Evolutionary conservation across 2,113 vertebrate genomes (phyloP).

Genomic region (Corythornis madagascariensis): DNA sequence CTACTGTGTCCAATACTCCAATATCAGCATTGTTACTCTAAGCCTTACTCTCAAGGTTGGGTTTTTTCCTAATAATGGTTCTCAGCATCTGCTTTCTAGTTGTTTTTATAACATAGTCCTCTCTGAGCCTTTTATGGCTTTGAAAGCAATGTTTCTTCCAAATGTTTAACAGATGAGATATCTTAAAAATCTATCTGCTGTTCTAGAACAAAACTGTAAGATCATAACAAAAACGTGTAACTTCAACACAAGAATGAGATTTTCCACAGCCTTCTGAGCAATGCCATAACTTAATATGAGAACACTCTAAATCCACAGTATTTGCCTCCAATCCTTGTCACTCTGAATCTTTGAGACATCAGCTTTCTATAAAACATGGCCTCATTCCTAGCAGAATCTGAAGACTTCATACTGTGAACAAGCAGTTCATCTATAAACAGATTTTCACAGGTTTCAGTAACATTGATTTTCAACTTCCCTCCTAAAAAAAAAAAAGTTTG

Average conservation of each 20-base stretch:
- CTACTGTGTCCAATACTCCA: slow-evolving; percentile 25
- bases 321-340: background rate
- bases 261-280: background rate
- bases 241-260: background rate
- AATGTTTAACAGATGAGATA: background rate
- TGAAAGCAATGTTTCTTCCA: background rate
- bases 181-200: background rate
- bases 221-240: background rate
- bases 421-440: background rate
- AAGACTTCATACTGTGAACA: background rate
- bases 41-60: background rate
- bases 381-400: background rate
- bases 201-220: background rate
- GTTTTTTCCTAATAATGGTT: background rate
- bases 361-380: background rate
- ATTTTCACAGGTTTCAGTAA: slow-evolving; percentile 13
- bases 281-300: background rate
- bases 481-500: background rate
- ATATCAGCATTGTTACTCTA: slow-evolving; percentile 31
- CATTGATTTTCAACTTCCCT: background rate
- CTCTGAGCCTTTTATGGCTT: background rate
- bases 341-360: background rate
- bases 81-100: background rate
- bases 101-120: background rate
- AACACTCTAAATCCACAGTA: background rate